A percentile compares a stretch with the other conserved stretches of the same genome.
Conservation (phyloP, 2,888 invertebrate genomes). For the Drosophila suboccidentalis region DNA sequence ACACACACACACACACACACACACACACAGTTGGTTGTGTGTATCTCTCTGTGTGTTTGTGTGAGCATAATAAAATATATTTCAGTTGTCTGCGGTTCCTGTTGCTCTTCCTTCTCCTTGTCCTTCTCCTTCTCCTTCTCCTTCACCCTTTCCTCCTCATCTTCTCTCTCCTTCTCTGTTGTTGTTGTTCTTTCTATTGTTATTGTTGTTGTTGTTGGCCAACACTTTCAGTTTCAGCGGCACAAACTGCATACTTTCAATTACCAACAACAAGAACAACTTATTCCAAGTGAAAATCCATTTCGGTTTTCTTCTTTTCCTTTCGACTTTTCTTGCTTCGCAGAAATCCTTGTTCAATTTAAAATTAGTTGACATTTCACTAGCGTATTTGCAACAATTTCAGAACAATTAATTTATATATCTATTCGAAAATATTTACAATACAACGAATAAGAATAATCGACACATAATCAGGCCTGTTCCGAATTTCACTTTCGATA, state of each 20-base stretch:
- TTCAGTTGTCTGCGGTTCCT: slow-evolving; percentile 70
- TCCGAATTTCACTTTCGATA: too few relatives aligned
- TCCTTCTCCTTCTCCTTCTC: background rate
- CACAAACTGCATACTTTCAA: slow-evolving; percentile 54
- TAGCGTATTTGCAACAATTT: background rate
- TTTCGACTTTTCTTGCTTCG: background rate
- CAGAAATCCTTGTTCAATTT: background rate
- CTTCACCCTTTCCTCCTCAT: too few relatives aligned
- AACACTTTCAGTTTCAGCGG: slow-evolving; percentile 69
- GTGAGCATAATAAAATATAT: slow-evolving; percentile 72
- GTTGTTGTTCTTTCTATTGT: background rate
- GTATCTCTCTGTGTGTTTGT: slow-evolving; percentile 31
- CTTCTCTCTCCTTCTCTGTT: background rate
- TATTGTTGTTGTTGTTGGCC: slow-evolving; percentile 24
- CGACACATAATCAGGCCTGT: too few relatives aligned
- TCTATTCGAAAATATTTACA: too few relatives aligned
- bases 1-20: slow-evolving; percentile 48
- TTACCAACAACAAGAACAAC: slow-evolving; percentile 34
- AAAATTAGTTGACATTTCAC: background rate
- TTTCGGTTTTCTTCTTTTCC: slow-evolving; percentile 3
- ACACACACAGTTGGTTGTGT: slow-evolving; percentile 14
- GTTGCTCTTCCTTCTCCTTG: slow-evolving; percentile 29
- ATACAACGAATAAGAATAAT: too few relatives aligned
- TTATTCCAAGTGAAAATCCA: slow-evolving; percentile 6
- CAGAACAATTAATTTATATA: too few relatives aligned